Conservation (phyloP, 2,797 vertebrate species). For the Cossypha heuglini region DNA sequence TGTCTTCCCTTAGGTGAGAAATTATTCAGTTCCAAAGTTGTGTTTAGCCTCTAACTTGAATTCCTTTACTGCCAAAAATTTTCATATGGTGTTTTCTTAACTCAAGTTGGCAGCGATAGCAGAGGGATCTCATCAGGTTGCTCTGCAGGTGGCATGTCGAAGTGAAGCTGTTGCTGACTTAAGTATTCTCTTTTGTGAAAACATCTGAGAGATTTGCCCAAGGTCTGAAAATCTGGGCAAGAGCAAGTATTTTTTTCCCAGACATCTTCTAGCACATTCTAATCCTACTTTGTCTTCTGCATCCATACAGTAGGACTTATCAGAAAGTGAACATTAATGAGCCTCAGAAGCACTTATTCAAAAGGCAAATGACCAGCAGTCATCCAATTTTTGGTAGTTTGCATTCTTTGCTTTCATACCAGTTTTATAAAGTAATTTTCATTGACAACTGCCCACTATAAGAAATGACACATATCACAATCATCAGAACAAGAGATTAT, state of each 20-base stretch:
- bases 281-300: not conserved
- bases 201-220: not conserved
- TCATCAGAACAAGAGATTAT: not conserved
- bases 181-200: not conserved
- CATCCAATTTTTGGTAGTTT: not conserved
- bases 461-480: constrained; percentile 35
- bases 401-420: constrained; percentile 51
- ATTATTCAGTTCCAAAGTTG: not conserved
- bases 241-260: not conserved
- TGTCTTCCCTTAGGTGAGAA: not conserved
- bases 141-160: not conserved
- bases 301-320: not conserved
- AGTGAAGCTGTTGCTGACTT: not conserved
- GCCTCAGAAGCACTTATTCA: not conserved
- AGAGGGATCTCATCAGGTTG: not conserved
- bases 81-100: not conserved
- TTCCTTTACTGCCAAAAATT: not conserved
- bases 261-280: not conserved
- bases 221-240: not conserved
- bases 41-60: not conserved
- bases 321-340: not conserved
- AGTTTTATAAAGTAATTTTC: constrained; percentile 62
- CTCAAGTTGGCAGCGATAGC: accelerated
- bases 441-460: constrained; percentile 50
- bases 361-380: not conserved